Evolutionary conservation across 2,797 vertebrate genomes (phyloP).

Genomic region (Columba guinea): DNA sequence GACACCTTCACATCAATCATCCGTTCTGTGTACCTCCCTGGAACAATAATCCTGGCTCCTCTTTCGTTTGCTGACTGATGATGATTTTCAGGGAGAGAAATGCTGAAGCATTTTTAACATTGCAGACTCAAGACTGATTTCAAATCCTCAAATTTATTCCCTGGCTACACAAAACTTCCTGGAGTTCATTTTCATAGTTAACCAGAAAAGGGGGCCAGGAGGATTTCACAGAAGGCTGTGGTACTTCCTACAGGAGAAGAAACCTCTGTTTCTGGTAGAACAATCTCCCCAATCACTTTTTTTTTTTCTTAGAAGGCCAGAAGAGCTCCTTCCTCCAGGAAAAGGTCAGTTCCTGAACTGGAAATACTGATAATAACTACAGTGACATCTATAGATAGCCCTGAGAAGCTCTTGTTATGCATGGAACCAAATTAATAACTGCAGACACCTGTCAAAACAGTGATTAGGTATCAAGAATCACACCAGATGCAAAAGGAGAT

Average conservation of each 20-base stretch:
- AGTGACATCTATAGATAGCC: background rate
- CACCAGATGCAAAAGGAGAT: slow-evolving; percentile 24
- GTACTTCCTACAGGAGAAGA: background rate
- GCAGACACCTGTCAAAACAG: slow-evolving; percentile 36
- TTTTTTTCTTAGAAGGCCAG: background rate
- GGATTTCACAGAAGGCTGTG: background rate
- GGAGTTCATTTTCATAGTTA: background rate
- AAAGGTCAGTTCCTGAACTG: background rate
- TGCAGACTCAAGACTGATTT: background rate
- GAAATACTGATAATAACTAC: slow-evolving; percentile 1
- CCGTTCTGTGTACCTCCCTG: background rate
- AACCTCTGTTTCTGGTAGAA: background rate
- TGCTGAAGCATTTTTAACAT: background rate
- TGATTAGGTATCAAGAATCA: background rate
- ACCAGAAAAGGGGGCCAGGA: background rate
- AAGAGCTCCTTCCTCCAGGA: background rate
- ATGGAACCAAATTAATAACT: slow-evolving; percentile 6
- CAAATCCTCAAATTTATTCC: background rate
- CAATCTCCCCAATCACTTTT: background rate
- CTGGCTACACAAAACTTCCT: background rate
- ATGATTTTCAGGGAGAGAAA: background rate
- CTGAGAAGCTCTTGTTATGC: background rate
- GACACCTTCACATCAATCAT: background rate
- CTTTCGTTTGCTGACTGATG: background rate
- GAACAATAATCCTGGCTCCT: background rate